Evolutionary conservation across 2,888 invertebrate genomes (phyloP).

Genomic region (Parasteatoda lunata): DNA sequence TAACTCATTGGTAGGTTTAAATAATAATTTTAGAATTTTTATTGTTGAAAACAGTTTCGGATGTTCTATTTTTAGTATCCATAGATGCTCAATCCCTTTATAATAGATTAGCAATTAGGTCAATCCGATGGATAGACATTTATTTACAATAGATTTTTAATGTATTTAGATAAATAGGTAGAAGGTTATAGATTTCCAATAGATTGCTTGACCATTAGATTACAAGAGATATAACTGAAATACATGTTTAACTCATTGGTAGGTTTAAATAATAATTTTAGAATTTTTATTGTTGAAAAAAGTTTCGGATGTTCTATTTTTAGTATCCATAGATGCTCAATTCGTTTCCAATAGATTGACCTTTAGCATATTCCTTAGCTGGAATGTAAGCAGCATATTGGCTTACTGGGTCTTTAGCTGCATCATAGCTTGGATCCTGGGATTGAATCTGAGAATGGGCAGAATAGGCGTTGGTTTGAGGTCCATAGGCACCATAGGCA

Average conservation of each 20-base stretch:
- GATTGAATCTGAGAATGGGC: slow-evolving; percentile 39
- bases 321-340: slow-evolving; percentile 62
- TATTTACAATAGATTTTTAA: too few relatives aligned
- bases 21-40: too few relatives aligned
- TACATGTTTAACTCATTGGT: too few relatives aligned
- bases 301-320: slow-evolving; percentile 13
- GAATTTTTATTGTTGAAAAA: too few relatives aligned
- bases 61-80: slow-evolving; percentile 51
- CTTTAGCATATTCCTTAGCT: slow-evolving; percentile 43
- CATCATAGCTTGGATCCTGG: slow-evolving; percentile 55
- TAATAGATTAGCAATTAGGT: background rate
- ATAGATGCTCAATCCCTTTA: slow-evolving; percentile 57
- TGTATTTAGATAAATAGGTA: too few relatives aligned
- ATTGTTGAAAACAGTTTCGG: too few relatives aligned
- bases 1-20: too few relatives aligned
- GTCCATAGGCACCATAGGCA: slow-evolving; percentile 31
- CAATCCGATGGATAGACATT: too few relatives aligned
- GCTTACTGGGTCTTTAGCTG: slow-evolving; percentile 60
- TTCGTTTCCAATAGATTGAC: slow-evolving; percentile 27
- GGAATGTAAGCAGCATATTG: slow-evolving; percentile 61
- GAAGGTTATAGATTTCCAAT: too few relatives aligned
- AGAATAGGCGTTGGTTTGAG: slow-evolving; percentile 50
- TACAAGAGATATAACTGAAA: too few relatives aligned
- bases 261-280: too few relatives aligned
- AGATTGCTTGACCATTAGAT: too few relatives aligned